Base-by-base conservation (phyloP, 2,113 vertebrate species). In the Choloepus hoffmanni region DNA sequence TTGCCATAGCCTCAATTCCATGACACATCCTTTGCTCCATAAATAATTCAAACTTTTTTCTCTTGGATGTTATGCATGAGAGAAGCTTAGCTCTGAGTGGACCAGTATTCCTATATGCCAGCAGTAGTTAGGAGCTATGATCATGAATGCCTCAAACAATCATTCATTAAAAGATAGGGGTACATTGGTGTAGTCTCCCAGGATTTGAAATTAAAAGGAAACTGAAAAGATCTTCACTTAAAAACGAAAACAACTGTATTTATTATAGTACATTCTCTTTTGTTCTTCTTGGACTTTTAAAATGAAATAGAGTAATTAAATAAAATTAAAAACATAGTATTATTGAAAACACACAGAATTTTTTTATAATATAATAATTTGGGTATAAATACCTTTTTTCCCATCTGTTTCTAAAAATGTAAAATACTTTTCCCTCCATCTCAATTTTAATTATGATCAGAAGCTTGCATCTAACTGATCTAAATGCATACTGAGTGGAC, bases 371-470 rank as follows among this genome's bases (percentile, higher is more conserved):
- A 58, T 65, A 40, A 55, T 81, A 77, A 77, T 83, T 53, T 48
- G 55, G 19, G 28, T 91, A 40, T 45, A 65, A 7, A 2, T 67
- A 62, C 0, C 74, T 86, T 74, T 28, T 5, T 2, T 2, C 23
- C 28, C 3, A 72, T 7, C 21, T 84, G 10, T 36, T 90, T n/a
- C 67, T 89, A 92, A 94, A 94, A 88, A 72, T 90, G 60, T 68
- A 72, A 79, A 53, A 65, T 81, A 58, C 19, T 92, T 85, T 79
- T 24, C n/a, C 11, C 45, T 82, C 26, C 23, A 85, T 45, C 24
- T 97, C 67, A 94, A 55, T 92, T 95, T 92, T 81, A 90, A 79
- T 30, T 62, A 86, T 85, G 90, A 89, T 86, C 40, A 89, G 72
- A 87, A 88, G 26, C 13, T 43, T 90, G 0, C 83, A 68, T 78